Base-by-base conservation (phyloP, 2,113 vertebrate genomes). In the Solenodon paradoxus region DNA sequence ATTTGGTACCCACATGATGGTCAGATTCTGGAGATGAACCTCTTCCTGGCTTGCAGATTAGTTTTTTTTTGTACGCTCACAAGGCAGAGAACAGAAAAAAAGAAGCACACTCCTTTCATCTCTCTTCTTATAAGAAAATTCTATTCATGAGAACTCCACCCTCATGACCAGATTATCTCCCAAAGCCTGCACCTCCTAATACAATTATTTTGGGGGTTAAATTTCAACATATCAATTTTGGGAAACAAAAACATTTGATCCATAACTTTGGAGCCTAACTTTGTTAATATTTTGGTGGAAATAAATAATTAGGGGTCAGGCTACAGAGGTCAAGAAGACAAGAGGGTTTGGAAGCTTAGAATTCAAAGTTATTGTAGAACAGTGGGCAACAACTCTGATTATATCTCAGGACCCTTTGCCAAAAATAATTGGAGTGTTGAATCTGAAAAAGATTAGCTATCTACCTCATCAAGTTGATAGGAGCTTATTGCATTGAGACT, bases 401-500 rank as follows among this genome's bases (percentile, higher is more conserved):
- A 63, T 28, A 72, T 51, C 88, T 92, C 42, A 32, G 69, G 85
- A 71, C 20, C 42, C 79, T 55, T 66, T 92, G 95, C 95, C 95
- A 93, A 95, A 95, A 97, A 94, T 94, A 97, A 95, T n/a, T 92
- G 90, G 90, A 97, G 77, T 94, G 49, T 92, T 80, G n/a, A 95
- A 88, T 97, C 84, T 57, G 59, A 79, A 94, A 96, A 95, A 94
- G 90, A 47, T 72, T 90, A 94, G 96, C 95, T 96, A 94, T 94
- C 97, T 90, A 88, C 90, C 97, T 97, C 88, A 74, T 97, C 97
- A 94, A 78, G 49, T 95, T 96, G 96, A 95, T 92, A 71, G 84
- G 88, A 96, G 90, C 90, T 97, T 95, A 97, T 97, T 97, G 96
- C 92, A 42, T 57, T 97, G 97, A 97, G 97, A 97, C 95, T 95